Percentiles rank a stretch among this genome's conserved stretches.
These are phyloP conservation scores for Cactoblastis cactorum DNA, from an alignment of 2,888 invertebrate species.

Conservation along the genomic window DNA sequence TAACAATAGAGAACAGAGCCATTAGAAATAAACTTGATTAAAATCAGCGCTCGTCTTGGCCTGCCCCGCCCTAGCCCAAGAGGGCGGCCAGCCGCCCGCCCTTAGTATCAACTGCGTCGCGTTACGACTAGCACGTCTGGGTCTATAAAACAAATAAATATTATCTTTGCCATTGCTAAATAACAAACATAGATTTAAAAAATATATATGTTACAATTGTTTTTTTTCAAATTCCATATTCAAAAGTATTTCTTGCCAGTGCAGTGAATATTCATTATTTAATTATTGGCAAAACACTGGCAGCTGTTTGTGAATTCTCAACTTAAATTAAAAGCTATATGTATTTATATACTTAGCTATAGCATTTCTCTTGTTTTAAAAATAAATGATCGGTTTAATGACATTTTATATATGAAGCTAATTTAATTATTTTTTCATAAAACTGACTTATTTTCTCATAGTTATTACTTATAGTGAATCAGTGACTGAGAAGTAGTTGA, in stretches of 20 bases:
- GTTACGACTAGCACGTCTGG: conserved; percentile 30
- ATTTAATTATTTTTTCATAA: not conserved
- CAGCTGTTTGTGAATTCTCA: not conserved
- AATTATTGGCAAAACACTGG: not conserved
- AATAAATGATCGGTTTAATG: too few relatives aligned
- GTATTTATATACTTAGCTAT: not conserved
- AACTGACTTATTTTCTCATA: not conserved
- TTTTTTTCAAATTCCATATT: not conserved
- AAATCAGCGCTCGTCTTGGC: conserved; percentile 31
- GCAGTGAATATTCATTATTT: not conserved
- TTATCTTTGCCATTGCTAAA: not conserved
- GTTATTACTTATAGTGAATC: not conserved
- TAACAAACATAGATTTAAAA: conserved; percentile 1
- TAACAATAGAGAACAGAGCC: conserved; percentile 22
- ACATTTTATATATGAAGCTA: too few relatives aligned
- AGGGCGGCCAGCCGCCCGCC: conserved; percentile 35
- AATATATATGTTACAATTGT: not conserved
- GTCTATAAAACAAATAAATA: not conserved
- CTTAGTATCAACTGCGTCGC: conserved; percentile 38
- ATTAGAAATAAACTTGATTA: conserved; percentile 54
- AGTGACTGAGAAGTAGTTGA: conserved; percentile 15
- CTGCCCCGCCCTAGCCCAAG: conserved; percentile 39
- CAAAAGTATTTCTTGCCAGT: not conserved
- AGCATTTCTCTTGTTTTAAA: not conserved
- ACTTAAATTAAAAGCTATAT: not conserved